Conservation (phyloP, 2,113 vertebrate genomes). For the Bos indicus region DNA sequence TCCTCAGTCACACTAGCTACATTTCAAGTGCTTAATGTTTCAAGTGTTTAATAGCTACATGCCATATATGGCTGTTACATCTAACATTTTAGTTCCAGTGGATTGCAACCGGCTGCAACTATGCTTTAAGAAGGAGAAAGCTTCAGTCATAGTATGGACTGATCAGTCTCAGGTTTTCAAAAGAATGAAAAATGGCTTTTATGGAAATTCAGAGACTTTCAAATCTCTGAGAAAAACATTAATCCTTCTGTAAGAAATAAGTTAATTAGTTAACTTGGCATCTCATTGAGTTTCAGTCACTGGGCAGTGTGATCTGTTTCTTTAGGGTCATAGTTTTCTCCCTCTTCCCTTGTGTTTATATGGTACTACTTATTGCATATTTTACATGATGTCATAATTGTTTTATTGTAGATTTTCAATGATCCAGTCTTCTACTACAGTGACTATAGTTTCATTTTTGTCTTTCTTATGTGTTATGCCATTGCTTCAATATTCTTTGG, state of each 20-base stretch:
- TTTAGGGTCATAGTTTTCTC: not conserved
- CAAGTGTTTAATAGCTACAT: not conserved
- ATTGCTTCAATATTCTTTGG: conserved; percentile 93
- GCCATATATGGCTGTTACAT: not conserved
- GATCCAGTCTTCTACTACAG: conserved; percentile 87
- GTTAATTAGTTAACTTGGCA: not conserved
- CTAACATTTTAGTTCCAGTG: not conserved
- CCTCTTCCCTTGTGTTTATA: not conserved
- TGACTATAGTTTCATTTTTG: conserved; percentile 90
- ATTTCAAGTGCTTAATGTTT: not conserved
- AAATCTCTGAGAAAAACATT: not conserved
- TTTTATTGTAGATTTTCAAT: conserved; percentile 37
- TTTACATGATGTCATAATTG: not conserved
- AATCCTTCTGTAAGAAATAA: not conserved
- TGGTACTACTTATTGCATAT: not conserved
- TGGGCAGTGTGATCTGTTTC: not conserved
- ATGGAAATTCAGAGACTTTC: not conserved
- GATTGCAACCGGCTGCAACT: not conserved
- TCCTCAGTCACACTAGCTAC: not conserved
- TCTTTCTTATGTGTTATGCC: conserved; percentile 89
- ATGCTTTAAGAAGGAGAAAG: not conserved
- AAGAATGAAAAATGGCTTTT: not conserved
- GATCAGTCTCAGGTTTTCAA: not conserved
- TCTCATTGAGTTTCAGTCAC: not conserved
- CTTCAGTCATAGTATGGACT: not conserved